Evolutionary conservation across 1,140 invertebrate species (phyloP).

Genomic region (Drosophila ficusphila): DNA sequence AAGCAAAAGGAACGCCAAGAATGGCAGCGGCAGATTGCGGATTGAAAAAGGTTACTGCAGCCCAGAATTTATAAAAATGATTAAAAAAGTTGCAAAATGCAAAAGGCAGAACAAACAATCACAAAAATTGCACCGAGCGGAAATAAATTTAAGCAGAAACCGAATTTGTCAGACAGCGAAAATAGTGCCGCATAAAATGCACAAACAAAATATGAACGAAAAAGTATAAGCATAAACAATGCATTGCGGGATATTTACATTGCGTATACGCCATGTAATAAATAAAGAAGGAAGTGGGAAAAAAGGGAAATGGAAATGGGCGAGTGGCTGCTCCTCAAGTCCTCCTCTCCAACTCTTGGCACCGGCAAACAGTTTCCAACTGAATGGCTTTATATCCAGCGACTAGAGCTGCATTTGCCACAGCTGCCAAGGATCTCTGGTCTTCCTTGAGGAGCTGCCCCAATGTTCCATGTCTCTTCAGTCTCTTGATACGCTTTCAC

Average conservation of each 20-base stretch:
- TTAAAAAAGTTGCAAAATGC: slow-evolving; percentile 70
- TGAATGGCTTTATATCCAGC: slow-evolving; percentile 72
- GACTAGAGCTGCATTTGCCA: slow-evolving; percentile 66
- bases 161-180: slow-evolving; percentile 37
- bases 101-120: slow-evolving; percentile 69
- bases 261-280: slow-evolving; percentile 76
- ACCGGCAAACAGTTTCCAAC: slow-evolving; percentile 75
- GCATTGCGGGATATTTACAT: slow-evolving; percentile 57
- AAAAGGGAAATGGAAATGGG: background rate
- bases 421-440: slow-evolving; percentile 68
- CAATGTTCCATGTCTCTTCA: background rate
- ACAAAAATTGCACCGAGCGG: slow-evolving; percentile 49
- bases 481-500: background rate
- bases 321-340: slow-evolving; percentile 54
- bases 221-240: slow-evolving; percentile 49
- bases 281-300: slow-evolving; percentile 55
- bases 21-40: slow-evolving; percentile 42
- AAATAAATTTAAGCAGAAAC: slow-evolving; percentile 43
- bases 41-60: slow-evolving; percentile 55
- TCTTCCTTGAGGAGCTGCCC: slow-evolving; percentile 24
- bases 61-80: slow-evolving; percentile 72
- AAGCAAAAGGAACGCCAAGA: slow-evolving; percentile 59
- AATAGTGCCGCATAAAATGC: background rate
- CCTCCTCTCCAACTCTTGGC: slow-evolving; percentile 48
- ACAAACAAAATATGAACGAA: slow-evolving; percentile 6